Evolutionary conservation across 1,140 invertebrate genomes (phyloP).

Genomic region (Ceratina australensis): DNA sequence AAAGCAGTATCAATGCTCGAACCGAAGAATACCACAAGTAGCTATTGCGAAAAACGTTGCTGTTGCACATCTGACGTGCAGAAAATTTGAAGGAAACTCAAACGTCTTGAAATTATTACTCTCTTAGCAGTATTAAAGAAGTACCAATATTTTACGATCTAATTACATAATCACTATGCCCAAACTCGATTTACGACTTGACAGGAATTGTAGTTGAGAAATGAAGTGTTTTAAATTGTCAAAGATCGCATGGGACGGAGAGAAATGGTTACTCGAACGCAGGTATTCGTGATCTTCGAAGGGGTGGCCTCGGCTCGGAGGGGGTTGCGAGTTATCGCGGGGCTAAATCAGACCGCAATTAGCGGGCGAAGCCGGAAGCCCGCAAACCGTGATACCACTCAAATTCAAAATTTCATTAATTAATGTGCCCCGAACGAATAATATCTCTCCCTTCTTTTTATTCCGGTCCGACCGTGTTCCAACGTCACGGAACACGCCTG

Average conservation of each 20-base stretch:
- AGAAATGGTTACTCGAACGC: slow-evolving; percentile 46
- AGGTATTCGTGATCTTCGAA: slow-evolving; percentile 32
- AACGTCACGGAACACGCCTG: slow-evolving; percentile 6
- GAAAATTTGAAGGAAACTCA: no score
- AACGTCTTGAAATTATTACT: no score
- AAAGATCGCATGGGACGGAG: neutral
- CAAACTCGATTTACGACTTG: no score
- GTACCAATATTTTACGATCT: no score
- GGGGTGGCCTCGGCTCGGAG: slow-evolving; percentile 22
- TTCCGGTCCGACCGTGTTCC: neutral
- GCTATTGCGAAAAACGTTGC: no score
- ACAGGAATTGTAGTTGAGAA: no score
- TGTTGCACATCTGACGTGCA: no score
- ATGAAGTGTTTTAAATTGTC: no score
- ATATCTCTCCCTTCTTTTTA: slow-evolving; percentile 23
- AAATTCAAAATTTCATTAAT: slow-evolving; percentile 68
- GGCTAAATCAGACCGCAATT: slow-evolving; percentile 65
- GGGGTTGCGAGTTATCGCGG: slow-evolving; percentile 62
- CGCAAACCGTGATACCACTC: slow-evolving; percentile 57
- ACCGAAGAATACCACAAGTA: no score
- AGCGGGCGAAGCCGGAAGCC: slow-evolving; percentile 54
- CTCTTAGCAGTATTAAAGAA: no score
- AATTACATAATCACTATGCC: no score
- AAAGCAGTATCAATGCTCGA: no score
- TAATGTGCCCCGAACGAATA: slow-evolving; percentile 52